phyloP scores from a whole-genome alignment of 1,140 invertebrate species.

The Musca vetustissima region DNA sequence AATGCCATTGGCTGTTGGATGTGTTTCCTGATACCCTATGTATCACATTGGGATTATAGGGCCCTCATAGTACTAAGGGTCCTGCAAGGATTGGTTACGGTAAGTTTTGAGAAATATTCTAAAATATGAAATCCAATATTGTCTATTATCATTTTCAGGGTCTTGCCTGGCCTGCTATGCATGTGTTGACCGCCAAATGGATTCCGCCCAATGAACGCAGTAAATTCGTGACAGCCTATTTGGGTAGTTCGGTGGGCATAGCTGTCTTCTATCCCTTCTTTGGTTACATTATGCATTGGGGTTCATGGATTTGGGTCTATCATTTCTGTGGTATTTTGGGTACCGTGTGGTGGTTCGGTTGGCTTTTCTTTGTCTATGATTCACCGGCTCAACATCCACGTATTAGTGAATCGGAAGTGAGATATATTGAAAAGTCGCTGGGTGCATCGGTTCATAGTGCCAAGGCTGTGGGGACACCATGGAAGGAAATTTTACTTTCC shows the following conservation, averaged over 20 bases:
- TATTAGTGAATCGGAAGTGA: constrained; percentile 69
- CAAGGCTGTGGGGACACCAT: constrained; percentile 63
- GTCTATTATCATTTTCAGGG: constrained; percentile 62
- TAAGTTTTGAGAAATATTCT: constrained; percentile 53
- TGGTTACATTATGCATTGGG: constrained; percentile 64
- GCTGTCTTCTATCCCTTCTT: constrained; percentile 71
- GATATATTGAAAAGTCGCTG: constrained; percentile 64
- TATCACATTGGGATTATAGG: constrained; percentile 63
- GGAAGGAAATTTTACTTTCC: constrained; percentile 72
- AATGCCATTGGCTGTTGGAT: constrained; percentile 71
- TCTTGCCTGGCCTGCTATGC: constrained; percentile 75
- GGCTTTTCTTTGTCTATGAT: constrained; percentile 67
- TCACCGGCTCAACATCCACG: constrained; percentile 73
- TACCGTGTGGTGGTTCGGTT: constrained; percentile 68
- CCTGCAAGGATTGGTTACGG: constrained; percentile 73
- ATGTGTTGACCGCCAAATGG: constrained; percentile 81
- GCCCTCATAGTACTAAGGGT: constrained; percentile 66
- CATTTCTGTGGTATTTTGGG: constrained; percentile 68
- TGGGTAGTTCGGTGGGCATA: constrained; percentile 69
- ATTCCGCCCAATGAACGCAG: constrained; percentile 78
- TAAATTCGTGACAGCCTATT: constrained; percentile 70
- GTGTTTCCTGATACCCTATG: constrained; percentile 69
- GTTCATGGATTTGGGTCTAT: constrained; percentile 77
- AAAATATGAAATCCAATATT: no score
- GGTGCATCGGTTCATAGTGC: constrained; percentile 55